Conservation (phyloP, 2,113 vertebrate genomes). For the Hystrix brachyura region DNA sequence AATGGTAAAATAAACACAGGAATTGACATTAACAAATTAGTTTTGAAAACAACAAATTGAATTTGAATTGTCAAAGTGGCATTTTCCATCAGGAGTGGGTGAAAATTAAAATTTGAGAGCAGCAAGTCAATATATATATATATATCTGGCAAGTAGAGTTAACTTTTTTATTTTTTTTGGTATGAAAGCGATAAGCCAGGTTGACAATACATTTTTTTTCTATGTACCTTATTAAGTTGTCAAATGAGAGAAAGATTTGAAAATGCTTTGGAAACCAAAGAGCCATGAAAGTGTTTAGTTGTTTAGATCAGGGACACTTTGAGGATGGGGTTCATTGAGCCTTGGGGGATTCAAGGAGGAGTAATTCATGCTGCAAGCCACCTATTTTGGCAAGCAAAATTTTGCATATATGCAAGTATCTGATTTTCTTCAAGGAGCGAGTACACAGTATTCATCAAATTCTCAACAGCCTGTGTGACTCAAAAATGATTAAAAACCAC, state of each 20-base stretch:
- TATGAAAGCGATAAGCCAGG: background rate
- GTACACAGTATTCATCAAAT: constrained; percentile 14
- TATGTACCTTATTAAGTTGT: background rate
- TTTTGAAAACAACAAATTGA: constrained; percentile 48
- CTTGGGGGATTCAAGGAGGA: background rate
- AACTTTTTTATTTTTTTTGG: background rate
- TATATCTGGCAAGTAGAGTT: background rate
- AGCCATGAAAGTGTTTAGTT: background rate
- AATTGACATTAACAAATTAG: constrained; percentile 49
- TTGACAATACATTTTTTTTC: background rate
- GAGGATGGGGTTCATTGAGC: background rate
- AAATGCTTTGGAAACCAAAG: constrained; percentile 28
- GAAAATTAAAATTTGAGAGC: constrained; percentile 17
- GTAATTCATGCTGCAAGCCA: background rate
- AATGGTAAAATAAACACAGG: background rate
- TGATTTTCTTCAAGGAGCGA: constrained; percentile 47
- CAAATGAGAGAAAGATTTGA: constrained; percentile 3
- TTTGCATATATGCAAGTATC: background rate
- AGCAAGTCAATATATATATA: constrained; percentile 1
- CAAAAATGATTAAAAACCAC: constrained; percentile 56
- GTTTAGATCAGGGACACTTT: background rate
- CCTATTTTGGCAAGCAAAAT: constrained; percentile 31
- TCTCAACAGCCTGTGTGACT: constrained; percentile 57
- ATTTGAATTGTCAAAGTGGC: constrained; percentile 37
- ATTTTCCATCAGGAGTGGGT: background rate